phyloP scores from a whole-genome alignment of 2,113 vertebrate species.

The Pluvialis apricaria region DNA sequence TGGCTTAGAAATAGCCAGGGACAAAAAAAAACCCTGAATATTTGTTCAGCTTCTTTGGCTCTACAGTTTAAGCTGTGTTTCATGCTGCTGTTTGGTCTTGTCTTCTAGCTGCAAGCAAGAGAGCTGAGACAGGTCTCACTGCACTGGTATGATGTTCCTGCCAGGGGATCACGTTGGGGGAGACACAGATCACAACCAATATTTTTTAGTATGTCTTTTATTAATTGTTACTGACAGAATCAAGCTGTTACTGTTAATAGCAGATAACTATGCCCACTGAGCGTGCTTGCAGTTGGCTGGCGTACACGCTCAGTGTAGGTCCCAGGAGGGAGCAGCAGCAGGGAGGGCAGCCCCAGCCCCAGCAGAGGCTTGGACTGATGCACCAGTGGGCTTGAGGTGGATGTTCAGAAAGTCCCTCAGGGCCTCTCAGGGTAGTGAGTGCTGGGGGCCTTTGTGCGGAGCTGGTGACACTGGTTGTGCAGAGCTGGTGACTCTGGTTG shows the following conservation, averaged over 20 bases:
- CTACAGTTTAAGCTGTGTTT: not conserved
- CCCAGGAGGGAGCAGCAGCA: not conserved
- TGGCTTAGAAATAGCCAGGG: not conserved
- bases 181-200: not conserved
- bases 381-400: not conserved
- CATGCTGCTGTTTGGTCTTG: not conserved
- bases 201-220: not conserved
- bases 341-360: not conserved
- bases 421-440: not conserved
- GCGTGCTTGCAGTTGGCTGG: not conserved
- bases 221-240: not conserved
- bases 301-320: rapidly evolving
- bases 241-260: not conserved
- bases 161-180: not conserved
- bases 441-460: not conserved
- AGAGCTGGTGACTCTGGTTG: not conserved
- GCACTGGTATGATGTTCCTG: not conserved
- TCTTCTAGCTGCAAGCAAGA: not conserved
- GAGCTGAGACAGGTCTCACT: not conserved
- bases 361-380: not conserved
- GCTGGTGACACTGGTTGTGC: rapidly evolving
- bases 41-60: not conserved
- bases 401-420: not conserved
- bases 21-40: not conserved
- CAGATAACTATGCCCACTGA: not conserved